Evolutionary conservation across 1,140 invertebrate genomes (phyloP).

Genomic region (Drosophila azteca): DNA sequence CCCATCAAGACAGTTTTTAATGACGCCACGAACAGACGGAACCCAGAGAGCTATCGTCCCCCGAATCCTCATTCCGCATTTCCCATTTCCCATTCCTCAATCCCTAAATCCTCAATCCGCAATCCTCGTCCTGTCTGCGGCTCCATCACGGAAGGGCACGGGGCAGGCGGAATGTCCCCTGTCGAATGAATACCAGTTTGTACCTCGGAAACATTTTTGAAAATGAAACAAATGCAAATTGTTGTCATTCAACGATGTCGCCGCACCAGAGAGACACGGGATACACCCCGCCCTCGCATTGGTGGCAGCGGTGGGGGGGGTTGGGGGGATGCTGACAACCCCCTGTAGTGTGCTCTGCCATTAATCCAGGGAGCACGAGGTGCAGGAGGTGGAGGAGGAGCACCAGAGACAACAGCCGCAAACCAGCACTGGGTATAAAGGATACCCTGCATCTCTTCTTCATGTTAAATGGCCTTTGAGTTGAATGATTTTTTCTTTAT

Average conservation of each 20-base stretch:
- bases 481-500: too few relatives aligned
- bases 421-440: too few relatives aligned
- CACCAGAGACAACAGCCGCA: too few relatives aligned
- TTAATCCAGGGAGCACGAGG: conserved; percentile 43
- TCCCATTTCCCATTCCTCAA: neutral
- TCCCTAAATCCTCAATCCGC: neutral
- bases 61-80: neutral
- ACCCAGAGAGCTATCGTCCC: neutral
- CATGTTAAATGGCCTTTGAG: too few relatives aligned
- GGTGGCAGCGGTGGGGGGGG: too few relatives aligned
- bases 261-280: neutral
- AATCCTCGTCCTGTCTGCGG: conserved; percentile 1
- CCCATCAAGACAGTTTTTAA: conserved; percentile 76
- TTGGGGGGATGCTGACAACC: too few relatives aligned
- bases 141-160: neutral
- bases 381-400: neutral
- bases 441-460: too few relatives aligned
- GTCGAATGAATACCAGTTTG: conserved; percentile 22
- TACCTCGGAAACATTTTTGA: conserved; percentile 32
- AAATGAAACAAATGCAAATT: conserved; percentile 77
- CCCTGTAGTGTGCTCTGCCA: conserved; percentile 1
- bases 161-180: too few relatives aligned
- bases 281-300: neutral
- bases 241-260: conserved; percentile 63
- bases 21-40: conserved; percentile 48